Evolutionary conservation across 2,113 vertebrate species (phyloP).

Genomic region (Oreochromis aureus): DNA sequence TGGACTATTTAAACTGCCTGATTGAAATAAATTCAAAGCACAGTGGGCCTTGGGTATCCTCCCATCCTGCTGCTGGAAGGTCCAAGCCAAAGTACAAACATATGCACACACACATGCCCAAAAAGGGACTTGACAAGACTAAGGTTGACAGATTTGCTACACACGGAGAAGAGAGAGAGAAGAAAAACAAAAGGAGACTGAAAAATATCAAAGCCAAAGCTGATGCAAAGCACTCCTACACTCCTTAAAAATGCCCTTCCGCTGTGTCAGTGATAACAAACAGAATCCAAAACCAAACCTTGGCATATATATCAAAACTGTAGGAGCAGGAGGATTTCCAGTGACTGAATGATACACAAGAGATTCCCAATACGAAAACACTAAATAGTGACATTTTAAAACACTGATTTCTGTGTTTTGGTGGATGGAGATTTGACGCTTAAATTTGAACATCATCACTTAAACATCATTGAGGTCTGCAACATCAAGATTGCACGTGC

Average conservation of each 20-base stretch:
- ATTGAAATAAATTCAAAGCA: no score
- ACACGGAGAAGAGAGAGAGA: neutral
- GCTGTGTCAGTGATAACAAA: neutral
- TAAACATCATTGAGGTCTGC: neutral
- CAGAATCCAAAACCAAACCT: neutral
- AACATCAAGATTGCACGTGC: neutral
- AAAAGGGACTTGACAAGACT: rapidly evolving
- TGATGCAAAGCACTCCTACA: neutral
- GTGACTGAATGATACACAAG: neutral
- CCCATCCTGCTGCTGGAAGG: no score
- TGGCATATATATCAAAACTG: neutral
- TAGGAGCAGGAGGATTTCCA: neutral
- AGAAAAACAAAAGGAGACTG: neutral
- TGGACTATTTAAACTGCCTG: no score
- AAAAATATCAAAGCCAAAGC: neutral
- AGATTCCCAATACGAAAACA: neutral
- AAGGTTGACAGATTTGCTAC: neutral
- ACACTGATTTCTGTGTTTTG: neutral
- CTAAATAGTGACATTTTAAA: neutral
- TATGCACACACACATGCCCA: neutral
- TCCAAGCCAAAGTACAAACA: neutral
- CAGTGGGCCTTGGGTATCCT: no score
- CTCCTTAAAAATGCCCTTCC: neutral
- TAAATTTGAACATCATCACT: neutral
- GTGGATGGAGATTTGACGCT: rapidly evolving